Evolutionary conservation across 2,113 vertebrate species (phyloP).

Genomic region (Labeo catla): DNA sequence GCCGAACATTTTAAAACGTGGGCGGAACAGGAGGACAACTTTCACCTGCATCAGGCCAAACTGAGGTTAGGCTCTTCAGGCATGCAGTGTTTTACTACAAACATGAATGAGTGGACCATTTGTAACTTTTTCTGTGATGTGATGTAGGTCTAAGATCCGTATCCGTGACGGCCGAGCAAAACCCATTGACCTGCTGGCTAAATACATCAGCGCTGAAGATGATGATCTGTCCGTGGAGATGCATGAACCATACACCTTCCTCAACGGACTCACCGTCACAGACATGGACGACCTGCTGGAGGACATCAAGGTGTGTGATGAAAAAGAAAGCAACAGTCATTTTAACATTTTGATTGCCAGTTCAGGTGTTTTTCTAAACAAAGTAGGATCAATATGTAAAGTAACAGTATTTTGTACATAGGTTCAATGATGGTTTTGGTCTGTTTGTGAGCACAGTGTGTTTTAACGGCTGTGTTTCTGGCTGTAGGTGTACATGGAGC

Average conservation of each 20-base stretch:
- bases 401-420: neutral
- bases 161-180: conserved; percentile 94
- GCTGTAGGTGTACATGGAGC: conserved; percentile 94
- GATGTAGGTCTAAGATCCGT: conserved; percentile 90
- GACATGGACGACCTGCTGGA: conserved; percentile 98
- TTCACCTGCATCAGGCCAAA: conserved; percentile 97
- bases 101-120: neutral
- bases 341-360: neutral
- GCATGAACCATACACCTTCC: conserved; percentile 96
- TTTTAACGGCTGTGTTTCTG: neutral
- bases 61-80: conserved; percentile 76
- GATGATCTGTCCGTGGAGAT: conserved; percentile 96
- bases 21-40: conserved; percentile 98
- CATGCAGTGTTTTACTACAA: neutral
- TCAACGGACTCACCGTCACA: conserved; percentile 90
- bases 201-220: conserved; percentile 96
- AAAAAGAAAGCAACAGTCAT: neutral
- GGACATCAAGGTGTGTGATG: conserved; percentile 86
- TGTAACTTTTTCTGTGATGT: neutral
- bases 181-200: conserved; percentile 94
- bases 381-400: neutral
- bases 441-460: neutral
- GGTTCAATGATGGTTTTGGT: neutral
- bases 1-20: conserved; percentile 98
- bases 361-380: neutral